Base-by-base conservation (phyloP, 2,888 invertebrate species). In the Mechanitis mazaeus region DNA sequence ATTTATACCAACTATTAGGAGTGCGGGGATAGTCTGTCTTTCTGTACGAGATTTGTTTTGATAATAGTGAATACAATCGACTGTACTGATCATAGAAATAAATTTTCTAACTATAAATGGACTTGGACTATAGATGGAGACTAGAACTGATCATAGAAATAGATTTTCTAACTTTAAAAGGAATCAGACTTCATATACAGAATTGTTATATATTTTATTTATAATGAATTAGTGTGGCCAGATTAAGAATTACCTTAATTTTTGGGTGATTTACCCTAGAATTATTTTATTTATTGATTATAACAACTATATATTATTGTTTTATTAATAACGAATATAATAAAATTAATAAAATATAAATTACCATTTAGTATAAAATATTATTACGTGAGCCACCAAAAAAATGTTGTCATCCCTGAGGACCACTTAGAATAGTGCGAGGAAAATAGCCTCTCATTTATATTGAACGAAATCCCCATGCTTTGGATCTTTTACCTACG, bases 1-100 rank as follows among this genome's bases (percentile, higher is more conserved):
- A 90, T 90, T 90, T 90, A 90, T 90, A 87, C 86, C 87, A 87
- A 90, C 89, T 90, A 90, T 90, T 90, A 90, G 90, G 88, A 88
- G 83, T 81, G 81, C 76, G 81, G 83, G 87, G 84, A 82, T 85
- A 81, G 83, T 87, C 83, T 82, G 87, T 88, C 85, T 87, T 80
- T 82, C 71, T 73, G 78, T 80, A 77, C 80, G 81, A 83, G 85
- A 87, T 88, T 75, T 72, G 70, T 70, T 71, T 71, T 80, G 89
- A 88, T 89, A 89, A 86, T 42, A 9, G 7, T 9, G 78, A 82
- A 83, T 85, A 85, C 84, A 77, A 85, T 85, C 84, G 78, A 83
- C 79, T 80, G 81, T 83, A 82, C 85, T 85, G 83, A 85, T 87
- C 84, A 86, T 81, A 50, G 28, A 11, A 45, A 50, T 50, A 31